Conservation (phyloP, 1,140 invertebrate genomes). For the Caenorhabditis elegans region DNA sequence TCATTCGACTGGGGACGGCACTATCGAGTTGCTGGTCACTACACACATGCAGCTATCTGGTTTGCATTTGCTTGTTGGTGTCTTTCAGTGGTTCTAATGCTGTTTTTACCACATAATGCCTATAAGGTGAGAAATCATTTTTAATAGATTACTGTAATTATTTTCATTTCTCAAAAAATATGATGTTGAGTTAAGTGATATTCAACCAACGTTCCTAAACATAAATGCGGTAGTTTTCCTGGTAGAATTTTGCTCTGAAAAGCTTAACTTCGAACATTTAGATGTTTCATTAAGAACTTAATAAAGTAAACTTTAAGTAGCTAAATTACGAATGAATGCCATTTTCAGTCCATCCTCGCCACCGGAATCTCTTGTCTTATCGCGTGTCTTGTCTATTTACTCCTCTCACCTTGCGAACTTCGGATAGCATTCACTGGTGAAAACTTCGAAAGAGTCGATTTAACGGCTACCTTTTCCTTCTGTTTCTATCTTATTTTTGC, state of each 20-base stretch:
- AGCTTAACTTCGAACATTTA: too few species aligned
- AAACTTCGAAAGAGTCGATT: constrained; percentile 36
- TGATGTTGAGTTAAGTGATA: too few species aligned
- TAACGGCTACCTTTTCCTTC: constrained; percentile 50
- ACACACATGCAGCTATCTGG: constrained; percentile 79
- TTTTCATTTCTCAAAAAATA: not conserved
- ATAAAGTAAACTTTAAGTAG: too few species aligned
- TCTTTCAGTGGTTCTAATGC: not conserved
- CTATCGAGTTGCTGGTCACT: constrained; percentile 92
- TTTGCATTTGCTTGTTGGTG: constrained; percentile 37
- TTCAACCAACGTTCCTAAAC: too few species aligned
- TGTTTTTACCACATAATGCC: constrained; percentile 9
- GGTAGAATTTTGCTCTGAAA: too few species aligned
- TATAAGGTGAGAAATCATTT: constrained; percentile 14
- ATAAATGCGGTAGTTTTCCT: too few species aligned
- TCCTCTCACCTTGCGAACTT: constrained; percentile 50
- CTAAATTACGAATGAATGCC: too few species aligned
- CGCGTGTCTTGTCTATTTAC: constrained; percentile 55
- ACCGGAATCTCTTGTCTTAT: constrained; percentile 57
- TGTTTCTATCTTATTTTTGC: constrained; percentile 61
- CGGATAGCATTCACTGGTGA: constrained; percentile 56
- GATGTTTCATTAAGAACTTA: too few species aligned
- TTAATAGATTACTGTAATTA: not conserved
- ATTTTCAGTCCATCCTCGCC: constrained; percentile 53
- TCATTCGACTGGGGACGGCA: constrained; percentile 93